These are phyloP conservation scores for Tachystola acroxantha DNA, from an alignment of 2,888 invertebrate genomes.

Conservation along the genomic window DNA sequence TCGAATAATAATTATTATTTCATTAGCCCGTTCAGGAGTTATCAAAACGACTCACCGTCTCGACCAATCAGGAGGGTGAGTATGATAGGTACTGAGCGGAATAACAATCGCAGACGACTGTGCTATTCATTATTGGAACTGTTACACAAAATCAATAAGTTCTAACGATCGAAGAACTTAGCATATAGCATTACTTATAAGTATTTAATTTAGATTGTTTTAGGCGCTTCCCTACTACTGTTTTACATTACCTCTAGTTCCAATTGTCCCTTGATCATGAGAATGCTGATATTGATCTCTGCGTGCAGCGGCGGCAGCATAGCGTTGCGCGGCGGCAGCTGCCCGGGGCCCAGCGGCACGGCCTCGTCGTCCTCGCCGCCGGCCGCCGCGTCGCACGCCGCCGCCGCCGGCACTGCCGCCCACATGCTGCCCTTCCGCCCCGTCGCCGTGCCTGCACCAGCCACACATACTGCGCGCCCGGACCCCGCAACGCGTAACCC, in stretches of 20 bases:
- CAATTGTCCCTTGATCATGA: slow-evolving; percentile 93
- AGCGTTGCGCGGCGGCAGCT: slow-evolving; percentile 87
- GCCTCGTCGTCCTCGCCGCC: slow-evolving; percentile 63
- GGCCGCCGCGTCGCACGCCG: slow-evolving; percentile 49
- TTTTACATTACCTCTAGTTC: slow-evolving; percentile 92
- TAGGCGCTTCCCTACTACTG: too few species aligned
- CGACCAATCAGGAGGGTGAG: too few species aligned
- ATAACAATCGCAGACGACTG: too few species aligned
- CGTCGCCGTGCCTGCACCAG: slow-evolving; percentile 68
- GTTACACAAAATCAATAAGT: neutral
- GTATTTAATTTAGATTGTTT: too few species aligned
- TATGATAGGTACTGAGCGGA: too few species aligned
- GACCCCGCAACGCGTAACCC: slow-evolving; percentile 9
- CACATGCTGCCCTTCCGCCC: slow-evolving; percentile 78
- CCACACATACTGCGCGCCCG: slow-evolving; percentile 35
- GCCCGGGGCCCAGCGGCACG: slow-evolving; percentile 86
- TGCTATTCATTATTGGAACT: too few species aligned
- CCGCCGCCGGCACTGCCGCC: slow-evolving; percentile 70
- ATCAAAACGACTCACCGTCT: too few species aligned
- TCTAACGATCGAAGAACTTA: too few species aligned
- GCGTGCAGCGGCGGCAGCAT: slow-evolving; percentile 84
- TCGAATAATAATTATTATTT: too few species aligned
- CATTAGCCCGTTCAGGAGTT: too few species aligned
- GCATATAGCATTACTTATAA: too few species aligned
- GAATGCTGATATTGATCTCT: slow-evolving; percentile 91